Evolutionary conservation across 1,140 invertebrate genomes (phyloP), one percentile per base, ranked within the genome.

Genomic region (Pollicipes pollicipes): DNA sequence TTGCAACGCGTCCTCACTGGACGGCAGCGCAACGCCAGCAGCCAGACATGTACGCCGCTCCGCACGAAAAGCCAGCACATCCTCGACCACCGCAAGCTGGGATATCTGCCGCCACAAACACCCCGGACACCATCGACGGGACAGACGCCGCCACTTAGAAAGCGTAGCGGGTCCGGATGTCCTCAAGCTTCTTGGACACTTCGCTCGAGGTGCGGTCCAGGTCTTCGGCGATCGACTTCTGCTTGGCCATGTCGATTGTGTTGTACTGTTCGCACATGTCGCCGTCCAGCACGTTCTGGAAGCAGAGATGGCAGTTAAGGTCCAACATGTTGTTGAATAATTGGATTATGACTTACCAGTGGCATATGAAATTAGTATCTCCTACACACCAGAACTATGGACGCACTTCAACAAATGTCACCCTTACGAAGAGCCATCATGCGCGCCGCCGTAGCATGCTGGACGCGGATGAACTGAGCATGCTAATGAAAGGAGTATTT

Each of bases 231-330:
- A 99, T 97, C 72, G 88, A 90, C 77, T 96, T 96, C 77, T 99
- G 97, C 80, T 97, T 98, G 0, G 82, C 80, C 0, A 88, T 84
- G 75, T 99, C 97, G 73, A 99, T 86, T 0, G 95, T 96, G 78
- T 96, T 97, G 79, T 95, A 99, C 81, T 98, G 95, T 81, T 99
- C 97, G 80, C 97, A 99, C 4, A 99, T 82, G 81, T 99, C 97
- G 8, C 97, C 97, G 81, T 99, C 97, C 73, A 99, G 91, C 0
- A 99, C 94, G 83, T 95, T 97, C 86, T 94, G 75, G 16, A 81
- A 74, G 45, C n/a, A n/a, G n/a, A n/a, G 45, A 17, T 6, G 35
- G 35, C 35, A 6, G 6, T 6, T 35, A 6, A 17, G 6, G 17
- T 35, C 35, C 35, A 35, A 35, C 17, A 35, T 17, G 17, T 35